phyloP scores from a whole-genome alignment of 1,140 invertebrate genomes.

The Drosophila pruinosa region DNA sequence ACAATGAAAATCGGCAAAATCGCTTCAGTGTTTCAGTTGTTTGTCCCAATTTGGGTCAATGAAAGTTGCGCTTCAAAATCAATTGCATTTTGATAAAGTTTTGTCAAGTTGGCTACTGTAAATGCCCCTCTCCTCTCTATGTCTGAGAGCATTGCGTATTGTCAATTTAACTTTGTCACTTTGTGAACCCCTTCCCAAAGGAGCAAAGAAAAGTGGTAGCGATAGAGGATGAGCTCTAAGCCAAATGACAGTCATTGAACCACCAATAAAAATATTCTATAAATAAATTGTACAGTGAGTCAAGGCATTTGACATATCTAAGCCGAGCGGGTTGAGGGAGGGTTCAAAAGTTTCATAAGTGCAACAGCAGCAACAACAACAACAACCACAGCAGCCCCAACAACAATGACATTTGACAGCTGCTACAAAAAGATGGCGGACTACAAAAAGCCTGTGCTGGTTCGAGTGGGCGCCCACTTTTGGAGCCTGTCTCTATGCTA shows the following conservation, averaged over 20 bases:
- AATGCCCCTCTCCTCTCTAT: not conserved
- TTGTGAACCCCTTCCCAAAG: slow-evolving; percentile 12
- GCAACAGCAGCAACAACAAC: slow-evolving; percentile 25
- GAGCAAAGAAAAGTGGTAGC: not conserved
- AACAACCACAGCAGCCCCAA: slow-evolving; percentile 8
- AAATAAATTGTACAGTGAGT: slow-evolving; percentile 54
- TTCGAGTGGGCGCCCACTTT: not conserved
- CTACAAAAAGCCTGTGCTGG: slow-evolving; percentile 36
- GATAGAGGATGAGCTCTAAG: not conserved
- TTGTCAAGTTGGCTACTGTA: slow-evolving; percentile 6
- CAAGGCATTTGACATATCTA: slow-evolving; percentile 46
- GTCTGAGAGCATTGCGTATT: slow-evolving; percentile 3
- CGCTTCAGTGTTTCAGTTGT: slow-evolving; percentile 60
- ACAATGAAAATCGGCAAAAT: slow-evolving; percentile 45
- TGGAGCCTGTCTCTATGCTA: slow-evolving; percentile 6
- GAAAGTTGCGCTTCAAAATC: slow-evolving; percentile 69
- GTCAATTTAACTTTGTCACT: slow-evolving; percentile 60
- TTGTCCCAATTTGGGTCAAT: slow-evolving; percentile 76
- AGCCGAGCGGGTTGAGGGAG: not conserved
- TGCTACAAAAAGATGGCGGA: slow-evolving; percentile 40
- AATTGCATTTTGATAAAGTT: slow-evolving; percentile 78
- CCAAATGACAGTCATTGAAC: slow-evolving; percentile 51
- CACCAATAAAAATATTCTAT: slow-evolving; percentile 70
- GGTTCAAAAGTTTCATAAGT: slow-evolving; percentile 47
- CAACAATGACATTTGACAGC: slow-evolving; percentile 23